Evolutionary conservation across 2,888 invertebrate genomes (phyloP).

Genomic region (Andrena chrysosceles): DNA sequence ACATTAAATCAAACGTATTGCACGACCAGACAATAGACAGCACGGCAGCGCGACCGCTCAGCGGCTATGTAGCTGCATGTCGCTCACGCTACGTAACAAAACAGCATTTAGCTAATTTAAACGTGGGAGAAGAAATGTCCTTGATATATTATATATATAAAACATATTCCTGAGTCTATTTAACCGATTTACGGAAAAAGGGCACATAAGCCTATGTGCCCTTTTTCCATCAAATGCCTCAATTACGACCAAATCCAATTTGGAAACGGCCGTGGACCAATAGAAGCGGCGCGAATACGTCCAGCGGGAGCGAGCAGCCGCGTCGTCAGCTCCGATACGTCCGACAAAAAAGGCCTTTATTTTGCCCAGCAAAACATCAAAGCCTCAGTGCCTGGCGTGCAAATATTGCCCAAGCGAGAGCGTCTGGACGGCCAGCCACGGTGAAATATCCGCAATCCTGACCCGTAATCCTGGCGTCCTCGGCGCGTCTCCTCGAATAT

Average conservation of each 20-base stretch:
- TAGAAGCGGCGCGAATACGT: neutral
- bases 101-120: too few relatives aligned
- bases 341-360: conserved; percentile 3
- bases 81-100: too few relatives aligned
- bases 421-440: conserved; percentile 3
- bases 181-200: too few relatives aligned
- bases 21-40: too few relatives aligned
- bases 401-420: conserved; percentile 13
- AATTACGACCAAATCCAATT: conserved; percentile 1
- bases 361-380: conserved; percentile 21
- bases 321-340: neutral
- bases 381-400: conserved; percentile 11
- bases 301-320: neutral
- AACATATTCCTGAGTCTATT: too few relatives aligned
- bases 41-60: too few relatives aligned
- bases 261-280: neutral
- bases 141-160: too few relatives aligned
- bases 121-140: too few relatives aligned
- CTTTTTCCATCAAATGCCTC: too few relatives aligned
- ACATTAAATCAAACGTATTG: too few relatives aligned
- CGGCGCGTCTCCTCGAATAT: neutral
- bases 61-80: too few relatives aligned
- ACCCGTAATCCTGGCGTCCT: conserved; percentile 17
- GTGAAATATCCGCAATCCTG: conserved; percentile 13
- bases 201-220: too few relatives aligned